These are phyloP conservation scores for Drosophila ananassae DNA, from an alignment of 1,140 invertebrate genomes.

Conservation along the genomic window DNA sequence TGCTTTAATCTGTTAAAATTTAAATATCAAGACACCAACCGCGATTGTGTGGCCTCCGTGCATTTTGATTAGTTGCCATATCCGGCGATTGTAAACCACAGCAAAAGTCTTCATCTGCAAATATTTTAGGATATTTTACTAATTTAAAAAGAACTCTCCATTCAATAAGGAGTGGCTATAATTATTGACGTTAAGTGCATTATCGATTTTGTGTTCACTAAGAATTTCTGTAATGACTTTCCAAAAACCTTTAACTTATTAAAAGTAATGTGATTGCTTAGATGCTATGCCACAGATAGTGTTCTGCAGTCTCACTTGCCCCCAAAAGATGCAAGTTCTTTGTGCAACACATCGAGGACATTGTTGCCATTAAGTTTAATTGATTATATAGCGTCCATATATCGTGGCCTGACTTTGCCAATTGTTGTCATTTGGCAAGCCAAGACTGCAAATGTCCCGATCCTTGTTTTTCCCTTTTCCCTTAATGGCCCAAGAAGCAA, in stretches of 20 bases:
- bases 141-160: background rate
- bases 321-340: constrained; percentile 24
- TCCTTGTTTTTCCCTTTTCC: background rate
- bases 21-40: constrained; percentile 66
- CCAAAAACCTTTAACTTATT: constrained; percentile 21
- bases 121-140: constrained; percentile 68
- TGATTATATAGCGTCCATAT: constrained; percentile 63
- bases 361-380: constrained; percentile 66
- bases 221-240: constrained; percentile 5
- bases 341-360: constrained; percentile 41
- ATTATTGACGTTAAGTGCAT: background rate
- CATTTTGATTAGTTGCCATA: constrained; percentile 85
- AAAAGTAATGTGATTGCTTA: constrained; percentile 44
- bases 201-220: constrained; percentile 4
- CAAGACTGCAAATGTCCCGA: constrained; percentile 22
- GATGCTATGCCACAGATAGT: constrained; percentile 15
- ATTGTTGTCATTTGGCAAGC: constrained; percentile 26
- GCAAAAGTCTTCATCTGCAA: constrained; percentile 95
- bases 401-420: constrained; percentile 19
- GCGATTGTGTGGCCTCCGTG: constrained; percentile 82
- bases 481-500: constrained; percentile 14
- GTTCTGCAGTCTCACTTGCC: background rate
- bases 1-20: background rate
- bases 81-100: constrained; percentile 91
- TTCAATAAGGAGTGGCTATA: background rate